Conservation (phyloP, 2,113 vertebrate species). For the Cynoglossus semilaevis region DNA sequence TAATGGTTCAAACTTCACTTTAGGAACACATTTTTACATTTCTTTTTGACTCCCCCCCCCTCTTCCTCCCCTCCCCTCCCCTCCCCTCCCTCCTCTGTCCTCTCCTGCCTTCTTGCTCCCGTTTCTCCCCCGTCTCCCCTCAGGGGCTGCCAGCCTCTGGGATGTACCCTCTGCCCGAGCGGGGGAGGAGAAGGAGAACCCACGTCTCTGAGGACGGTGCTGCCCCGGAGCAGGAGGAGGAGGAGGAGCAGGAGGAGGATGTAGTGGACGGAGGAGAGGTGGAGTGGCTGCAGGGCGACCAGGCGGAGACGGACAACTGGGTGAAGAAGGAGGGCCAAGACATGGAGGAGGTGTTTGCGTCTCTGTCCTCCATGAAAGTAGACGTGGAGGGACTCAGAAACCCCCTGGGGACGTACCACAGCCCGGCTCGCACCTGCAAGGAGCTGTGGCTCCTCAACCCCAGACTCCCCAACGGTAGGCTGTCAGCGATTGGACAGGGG, state of each 20-base stretch:
- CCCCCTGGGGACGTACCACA: slow-evolving; percentile 87
- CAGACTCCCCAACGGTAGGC: slow-evolving; percentile 84
- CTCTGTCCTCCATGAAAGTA: slow-evolving; percentile 88
- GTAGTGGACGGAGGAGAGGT: slow-evolving; percentile 54
- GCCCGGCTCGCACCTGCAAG: slow-evolving; percentile 94
- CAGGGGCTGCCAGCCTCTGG: slow-evolving; percentile 55
- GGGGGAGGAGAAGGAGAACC: slow-evolving; percentile 78
- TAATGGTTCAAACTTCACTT: too few species aligned
- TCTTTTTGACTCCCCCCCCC: too few species aligned
- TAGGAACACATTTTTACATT: background rate
- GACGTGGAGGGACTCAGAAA: slow-evolving; percentile 95
- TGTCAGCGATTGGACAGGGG: too few species aligned
- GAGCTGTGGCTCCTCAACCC: slow-evolving; percentile 92
- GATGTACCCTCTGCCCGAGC: slow-evolving; percentile 61
- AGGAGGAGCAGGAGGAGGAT: slow-evolving; percentile 59
- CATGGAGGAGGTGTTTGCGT: slow-evolving; percentile 95
- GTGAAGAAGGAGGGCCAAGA: slow-evolving; percentile 78
- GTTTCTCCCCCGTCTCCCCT: slow-evolving; percentile 9
- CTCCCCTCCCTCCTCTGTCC: slow-evolving; percentile 2
- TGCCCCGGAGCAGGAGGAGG: slow-evolving; percentile 69
- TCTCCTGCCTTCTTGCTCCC: background rate
- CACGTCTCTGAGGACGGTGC: slow-evolving; percentile 80
- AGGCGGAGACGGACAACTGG: slow-evolving; percentile 46
- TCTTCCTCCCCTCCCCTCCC: background rate
- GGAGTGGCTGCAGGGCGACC: slow-evolving; percentile 67